Evolutionary conservation across 1,140 invertebrate species (phyloP).

Genomic region (Drosophila navojoa): DNA sequence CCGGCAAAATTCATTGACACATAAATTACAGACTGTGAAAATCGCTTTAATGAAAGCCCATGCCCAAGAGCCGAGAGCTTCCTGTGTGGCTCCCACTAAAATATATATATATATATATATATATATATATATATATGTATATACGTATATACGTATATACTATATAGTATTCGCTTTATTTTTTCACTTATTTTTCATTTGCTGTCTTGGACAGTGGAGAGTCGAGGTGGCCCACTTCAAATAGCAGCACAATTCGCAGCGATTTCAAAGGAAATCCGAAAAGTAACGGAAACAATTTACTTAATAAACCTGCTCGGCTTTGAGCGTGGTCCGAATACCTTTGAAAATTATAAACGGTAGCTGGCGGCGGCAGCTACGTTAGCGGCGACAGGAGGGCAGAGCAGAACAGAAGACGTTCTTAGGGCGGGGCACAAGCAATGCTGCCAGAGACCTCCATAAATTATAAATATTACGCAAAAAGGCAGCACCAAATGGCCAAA

Average conservation of each 20-base stretch:
- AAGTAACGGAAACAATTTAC: conserved; percentile 67
- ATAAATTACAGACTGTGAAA: conserved; percentile 57
- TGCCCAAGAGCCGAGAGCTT: conserved; percentile 12
- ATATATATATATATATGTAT: background rate
- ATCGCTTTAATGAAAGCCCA: conserved; percentile 52
- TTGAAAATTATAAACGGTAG: conserved; percentile 54
- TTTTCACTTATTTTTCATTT: conserved; percentile 14
- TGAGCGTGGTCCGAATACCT: conserved; percentile 46
- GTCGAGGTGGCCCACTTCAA: conserved; percentile 45
- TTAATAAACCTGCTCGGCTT: conserved; percentile 57
- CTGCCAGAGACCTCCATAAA: conserved; percentile 55
- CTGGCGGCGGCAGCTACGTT: background rate
- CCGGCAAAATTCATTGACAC: conserved; percentile 55
- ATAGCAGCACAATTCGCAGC: conserved; percentile 34
- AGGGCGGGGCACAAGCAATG: conserved; percentile 3
- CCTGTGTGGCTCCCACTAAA: conserved; percentile 20
- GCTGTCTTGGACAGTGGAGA: conserved; percentile 34
- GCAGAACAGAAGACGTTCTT: too few species aligned
- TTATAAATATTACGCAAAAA: conserved; percentile 65
- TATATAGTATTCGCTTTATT: conserved; percentile 12
- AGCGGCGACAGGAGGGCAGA: too few species aligned
- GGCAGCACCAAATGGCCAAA: conserved; percentile 35
- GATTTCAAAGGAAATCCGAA: conserved; percentile 57
- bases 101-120: conserved; percentile 3
- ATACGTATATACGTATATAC: too few species aligned